Evolutionary conservation across 1,140 invertebrate genomes (phyloP), one percentile per base, ranked within the genome.

Genomic region (Pollicipes pollicipes): DNA sequence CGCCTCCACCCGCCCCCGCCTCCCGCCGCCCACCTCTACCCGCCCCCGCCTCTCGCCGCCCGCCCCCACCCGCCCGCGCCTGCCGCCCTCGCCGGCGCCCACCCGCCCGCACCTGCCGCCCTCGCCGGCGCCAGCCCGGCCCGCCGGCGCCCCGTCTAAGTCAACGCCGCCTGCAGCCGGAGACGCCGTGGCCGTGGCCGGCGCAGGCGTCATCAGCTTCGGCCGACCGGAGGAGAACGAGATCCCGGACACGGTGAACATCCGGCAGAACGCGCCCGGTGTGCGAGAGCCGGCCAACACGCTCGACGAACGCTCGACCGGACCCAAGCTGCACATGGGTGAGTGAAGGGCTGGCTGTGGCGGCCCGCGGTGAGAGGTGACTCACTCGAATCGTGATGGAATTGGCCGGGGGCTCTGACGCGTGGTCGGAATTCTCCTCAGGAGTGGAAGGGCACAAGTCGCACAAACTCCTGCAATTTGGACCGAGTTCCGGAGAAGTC

Each of bases 321-420:
- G 85, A 32, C 27, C 64, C 27, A 66, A 66, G 28, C 64, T 66
- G 27, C n/a, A 66, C 28, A 27, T 66, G 27, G 64, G 64, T 66
- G 64, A 66, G n/a, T n/a, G n/a, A n/a, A n/a, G n/a, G n/a, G n/a
- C n/a, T n/a, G n/a, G n/a, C n/a, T n/a, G 85, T 87, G 72, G 81
- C 85, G 0, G 83, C 86, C 71, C 37, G 89, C 88, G 32, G 88
- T 88, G 0, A 87, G 87, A 76, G 81, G 92, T 3, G 92, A 91
- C 79, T 63, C n/a, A 35, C 63, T 30, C 30, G 26, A n/a, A n/a
- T n/a, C n/a, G n/a, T n/a, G n/a, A n/a, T n/a, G n/a, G n/a, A n/a
- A n/a, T n/a, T n/a, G n/a, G n/a, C n/a, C n/a, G n/a, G n/a, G n/a
- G n/a, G n/a, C n/a, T n/a, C n/a, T n/a, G n/a, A n/a, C n/a, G n/a